Percentiles rank a stretch among this genome's conserved stretches.
These are phyloP conservation scores for Argynnis bischoffii DNA, from an alignment of 2,888 invertebrate species.

Conservation along the genomic window DNA sequence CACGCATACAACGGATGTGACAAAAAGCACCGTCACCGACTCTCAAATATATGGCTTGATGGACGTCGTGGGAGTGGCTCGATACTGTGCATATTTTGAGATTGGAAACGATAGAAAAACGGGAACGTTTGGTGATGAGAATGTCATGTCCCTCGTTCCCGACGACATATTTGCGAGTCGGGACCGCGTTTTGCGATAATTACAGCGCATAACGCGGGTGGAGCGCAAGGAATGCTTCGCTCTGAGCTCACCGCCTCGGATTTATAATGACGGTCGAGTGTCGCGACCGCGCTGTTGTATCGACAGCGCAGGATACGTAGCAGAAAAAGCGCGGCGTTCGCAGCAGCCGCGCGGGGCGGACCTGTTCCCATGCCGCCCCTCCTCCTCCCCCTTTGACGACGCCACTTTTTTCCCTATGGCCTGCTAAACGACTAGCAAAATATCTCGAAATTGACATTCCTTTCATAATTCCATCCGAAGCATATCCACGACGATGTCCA, in stretches of 20 bases:
- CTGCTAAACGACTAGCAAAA: constrained; percentile 75
- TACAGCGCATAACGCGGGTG: constrained; percentile 78
- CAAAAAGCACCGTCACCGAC: constrained; percentile 64
- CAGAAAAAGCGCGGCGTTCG: constrained; percentile 65
- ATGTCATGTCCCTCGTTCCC: constrained; percentile 80
- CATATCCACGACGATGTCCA: constrained; percentile 69
- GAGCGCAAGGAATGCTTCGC: constrained; percentile 72
- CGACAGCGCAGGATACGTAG: constrained; percentile 56
- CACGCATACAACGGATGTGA: constrained; percentile 63
- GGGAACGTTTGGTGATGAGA: constrained; percentile 78
- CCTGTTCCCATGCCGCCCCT: constrained; percentile 66
- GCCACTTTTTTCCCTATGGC: constrained; percentile 60
- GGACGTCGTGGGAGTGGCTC: constrained; percentile 73
- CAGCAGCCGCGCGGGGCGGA: constrained; percentile 66
- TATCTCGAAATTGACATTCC: constrained; percentile 80
- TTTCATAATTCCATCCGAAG: constrained; percentile 73
- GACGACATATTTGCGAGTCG: constrained; percentile 81
- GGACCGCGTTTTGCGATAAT: constrained; percentile 79
- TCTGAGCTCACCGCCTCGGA: constrained; percentile 77
- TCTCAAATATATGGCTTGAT: constrained; percentile 61
- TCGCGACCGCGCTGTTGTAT: constrained; percentile 65
- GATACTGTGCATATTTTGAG: constrained; percentile 59
- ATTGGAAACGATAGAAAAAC: constrained; percentile 66
- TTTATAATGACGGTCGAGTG: constrained; percentile 78
- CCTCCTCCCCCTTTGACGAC: constrained; percentile 48